Evolutionary conservation across 2,113 vertebrate species (phyloP), one percentile per base, ranked within the genome.

Genomic region (human (Homo sapiens)): DNA sequence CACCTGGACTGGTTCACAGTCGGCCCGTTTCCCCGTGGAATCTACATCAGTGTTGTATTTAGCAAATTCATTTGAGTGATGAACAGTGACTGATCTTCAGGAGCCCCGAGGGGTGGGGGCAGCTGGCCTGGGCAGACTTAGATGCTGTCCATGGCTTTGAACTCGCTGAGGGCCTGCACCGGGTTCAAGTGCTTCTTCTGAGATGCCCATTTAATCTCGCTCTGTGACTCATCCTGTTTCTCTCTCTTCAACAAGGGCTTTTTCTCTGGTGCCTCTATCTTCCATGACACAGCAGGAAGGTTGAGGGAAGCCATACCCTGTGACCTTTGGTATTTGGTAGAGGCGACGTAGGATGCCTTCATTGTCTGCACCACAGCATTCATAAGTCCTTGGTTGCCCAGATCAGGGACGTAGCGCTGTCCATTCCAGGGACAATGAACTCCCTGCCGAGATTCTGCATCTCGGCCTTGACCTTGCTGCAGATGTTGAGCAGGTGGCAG

Each of bases 401-500:
- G 96, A 99, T 99, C 35, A 99, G 99, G 48, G 99, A 99, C 99
- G 99, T 99, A 97, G 99, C 99, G 0, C 99, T 99, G 98, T 99
- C 99, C 99, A 99, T 99, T 99, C 99, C 99, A 0, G 99, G 99
- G 84, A 99, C 99, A 0, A 99, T 99, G 52, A 99, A 99, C 98
- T 99, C 99, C 97, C 99, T 99, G 14, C 99, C 99, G 9, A 99
- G 99, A 98, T 99, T 99, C 98, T 99, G 99, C 55, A 99, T 99
- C 98, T 99, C 99, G 0, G 99, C 99, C 97, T 99, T 99, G 96
- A 99, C 99, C 98, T 99, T 99, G 98, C 99, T 99, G 98, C 99
- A 99, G 98, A 99, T 99, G 97, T 99, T 99, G 93, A 99, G 99
- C 99, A 99, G 99, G 98, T 99, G 99, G 98, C 99, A 99, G 89